Base-by-base conservation (phyloP, 2,797 vertebrate genomes). In the Danio albolineatus region DNA sequence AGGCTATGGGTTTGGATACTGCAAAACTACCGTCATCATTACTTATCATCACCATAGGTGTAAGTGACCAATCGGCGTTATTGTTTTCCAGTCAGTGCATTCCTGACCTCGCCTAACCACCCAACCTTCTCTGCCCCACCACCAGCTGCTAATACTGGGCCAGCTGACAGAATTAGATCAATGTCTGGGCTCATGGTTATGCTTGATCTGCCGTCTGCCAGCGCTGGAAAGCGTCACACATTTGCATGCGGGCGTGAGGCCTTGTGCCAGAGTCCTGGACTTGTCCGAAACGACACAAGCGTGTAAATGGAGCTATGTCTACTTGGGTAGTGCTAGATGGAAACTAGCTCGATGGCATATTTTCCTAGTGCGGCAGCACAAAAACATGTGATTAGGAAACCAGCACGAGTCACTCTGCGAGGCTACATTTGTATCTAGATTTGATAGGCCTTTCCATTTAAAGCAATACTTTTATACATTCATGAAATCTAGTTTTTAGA, bases 261-360 rank as follows among this genome's bases (percentile, higher is more conserved):
- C 56, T 57, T 21, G 62, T 38, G 60, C 64, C 85, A 86, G 87
- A 88, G 85, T 86, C 74, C 81, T 66, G 77, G 64, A 76, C 81
- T 71, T 82, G 78, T 67, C 76, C 73, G 39, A 84, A 82, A 72
- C 76, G 75, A 75, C 65, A 57, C 6, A 13, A 83, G 74, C 75
- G 38, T 87, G 85, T 84, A 82, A 73, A 76, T 82, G 73, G 61
- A 85, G 87, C 84, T 89, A 83, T 85, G 79, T 76, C 76, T 65
- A 87, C 74, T 70, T 80, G 76, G 72, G 48, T 85, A 85, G 83
- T 83, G 86, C 82, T 48, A 67, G 12, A 87, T 90, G 92, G 90
- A 93, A 93, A 92, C 85, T 84, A 85, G 85, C 88, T 79, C 76
- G 86, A 86, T 89, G 85, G 79, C 89, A 92, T 92, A 93, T 92